A percentile compares a stretch with the other conserved stretches of the same genome.
These are phyloP conservation scores for Vicugna pacos DNA, from an alignment of 2,113 vertebrate genomes.

Conservation along the genomic window DNA sequence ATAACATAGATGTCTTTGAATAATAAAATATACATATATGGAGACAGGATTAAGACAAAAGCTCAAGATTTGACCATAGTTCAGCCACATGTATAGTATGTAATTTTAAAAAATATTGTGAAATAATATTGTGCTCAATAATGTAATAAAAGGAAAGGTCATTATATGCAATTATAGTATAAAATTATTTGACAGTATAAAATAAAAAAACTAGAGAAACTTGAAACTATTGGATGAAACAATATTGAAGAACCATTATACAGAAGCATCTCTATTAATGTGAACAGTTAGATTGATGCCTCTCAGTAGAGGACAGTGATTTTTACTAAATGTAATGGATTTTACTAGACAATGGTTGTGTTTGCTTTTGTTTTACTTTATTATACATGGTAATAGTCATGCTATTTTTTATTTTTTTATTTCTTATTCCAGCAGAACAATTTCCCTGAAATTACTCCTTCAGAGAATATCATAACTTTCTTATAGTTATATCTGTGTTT, in stretches of 20 bases:
- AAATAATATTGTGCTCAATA: background rate
- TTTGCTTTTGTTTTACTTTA: slow-evolving; percentile 46
- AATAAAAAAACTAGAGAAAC: background rate
- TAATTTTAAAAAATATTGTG: background rate
- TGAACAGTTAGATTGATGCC: background rate
- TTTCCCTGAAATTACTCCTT: slow-evolving; percentile 32
- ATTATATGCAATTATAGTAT: background rate
- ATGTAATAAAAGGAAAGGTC: background rate
- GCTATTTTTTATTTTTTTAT: slow-evolving; percentile 38
- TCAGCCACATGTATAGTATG: background rate
- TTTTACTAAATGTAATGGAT: slow-evolving; percentile 31
- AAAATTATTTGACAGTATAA: background rate
- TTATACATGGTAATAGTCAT: background rate
- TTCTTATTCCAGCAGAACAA: background rate
- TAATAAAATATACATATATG: background rate
- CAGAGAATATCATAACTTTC: background rate
- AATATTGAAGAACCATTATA: background rate
- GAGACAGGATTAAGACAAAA: background rate
- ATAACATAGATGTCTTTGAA: background rate
- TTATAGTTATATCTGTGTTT: background rate
- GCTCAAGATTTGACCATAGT: background rate
- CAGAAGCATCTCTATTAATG: background rate
- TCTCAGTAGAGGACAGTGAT: background rate
- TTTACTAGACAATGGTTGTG: slow-evolving; percentile 1
- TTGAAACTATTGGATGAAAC: slow-evolving; percentile 17